A percentile compares a stretch with the other conserved stretches of the same genome.
Conservation (phyloP, 2,113 vertebrate genomes). For the Cyphomyrus plagiostoma region DNA sequence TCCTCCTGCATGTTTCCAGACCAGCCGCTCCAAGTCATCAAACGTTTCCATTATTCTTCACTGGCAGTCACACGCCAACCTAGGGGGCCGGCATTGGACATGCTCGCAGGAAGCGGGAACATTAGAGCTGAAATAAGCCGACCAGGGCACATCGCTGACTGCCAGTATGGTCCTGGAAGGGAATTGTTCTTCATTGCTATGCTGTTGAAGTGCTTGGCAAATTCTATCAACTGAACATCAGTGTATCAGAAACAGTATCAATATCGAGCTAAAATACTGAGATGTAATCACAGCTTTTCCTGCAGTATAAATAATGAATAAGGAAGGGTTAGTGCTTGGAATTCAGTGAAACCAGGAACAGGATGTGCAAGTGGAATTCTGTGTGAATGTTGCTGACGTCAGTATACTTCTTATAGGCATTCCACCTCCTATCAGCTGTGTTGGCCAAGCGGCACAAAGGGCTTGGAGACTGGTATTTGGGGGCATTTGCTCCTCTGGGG, state of each 20-base stretch:
- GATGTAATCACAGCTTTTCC: not conserved
- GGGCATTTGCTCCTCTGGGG: not conserved
- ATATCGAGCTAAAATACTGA: not conserved
- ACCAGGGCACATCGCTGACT: not conserved
- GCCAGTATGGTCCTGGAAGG: not conserved
- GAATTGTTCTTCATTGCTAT: not conserved
- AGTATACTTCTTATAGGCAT: not conserved
- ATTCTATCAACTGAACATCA: not conserved
- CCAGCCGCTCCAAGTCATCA: slow-evolving; percentile 42
- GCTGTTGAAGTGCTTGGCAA: not conserved
- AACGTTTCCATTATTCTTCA: slow-evolving; percentile 57
- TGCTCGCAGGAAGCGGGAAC: slow-evolving; percentile 1
- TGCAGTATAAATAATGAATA: not conserved
- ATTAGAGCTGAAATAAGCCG: slow-evolving; percentile 11
- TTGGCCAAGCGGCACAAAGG: not conserved
- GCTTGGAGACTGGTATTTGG: not conserved
- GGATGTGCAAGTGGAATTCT: not conserved
- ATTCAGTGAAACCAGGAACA: not conserved
- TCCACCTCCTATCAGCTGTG: not conserved
- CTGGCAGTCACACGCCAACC: slow-evolving; percentile 34
- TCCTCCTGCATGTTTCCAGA: slow-evolving; percentile 42
- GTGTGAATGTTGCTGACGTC: not conserved
- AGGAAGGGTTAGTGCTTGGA: not conserved
- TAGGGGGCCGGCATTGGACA: slow-evolving; percentile 12
- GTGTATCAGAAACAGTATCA: not conserved